Evolutionary conservation across 2,888 invertebrate genomes (phyloP).

Genomic region (Tuberolachnus salignus): DNA sequence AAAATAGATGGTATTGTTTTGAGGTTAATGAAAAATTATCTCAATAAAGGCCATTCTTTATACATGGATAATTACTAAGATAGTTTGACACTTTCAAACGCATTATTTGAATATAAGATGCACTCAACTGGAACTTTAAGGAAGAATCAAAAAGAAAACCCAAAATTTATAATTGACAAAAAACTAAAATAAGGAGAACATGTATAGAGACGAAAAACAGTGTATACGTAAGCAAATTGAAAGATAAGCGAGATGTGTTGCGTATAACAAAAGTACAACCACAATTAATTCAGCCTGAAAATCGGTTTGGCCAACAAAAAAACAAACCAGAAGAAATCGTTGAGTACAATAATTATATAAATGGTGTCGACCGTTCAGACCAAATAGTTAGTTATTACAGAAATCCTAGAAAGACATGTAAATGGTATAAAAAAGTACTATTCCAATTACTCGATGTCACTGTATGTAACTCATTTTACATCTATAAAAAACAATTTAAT

Average conservation of each 20-base stretch:
- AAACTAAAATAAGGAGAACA: slow-evolving; percentile 29
- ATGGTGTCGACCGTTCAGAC: too few relatives aligned
- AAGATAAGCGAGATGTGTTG: slow-evolving; percentile 2
- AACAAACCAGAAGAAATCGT: not conserved
- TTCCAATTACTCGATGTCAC: too few relatives aligned
- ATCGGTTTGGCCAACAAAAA: not conserved
- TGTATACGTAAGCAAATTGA: slow-evolving; percentile 33
- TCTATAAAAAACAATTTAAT: slow-evolving; percentile 14
- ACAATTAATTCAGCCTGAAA: not conserved
- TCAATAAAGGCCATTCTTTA: slow-evolving; percentile 23
- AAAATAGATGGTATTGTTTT: slow-evolving; percentile 30
- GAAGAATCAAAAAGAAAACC: slow-evolving; percentile 39
- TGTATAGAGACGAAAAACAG: slow-evolving; percentile 10
- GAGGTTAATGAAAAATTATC: slow-evolving; percentile 1
- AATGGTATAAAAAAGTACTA: too few relatives aligned
- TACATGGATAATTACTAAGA: slow-evolving; percentile 54
- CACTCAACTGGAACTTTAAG: slow-evolving; percentile 29
- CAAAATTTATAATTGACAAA: not conserved
- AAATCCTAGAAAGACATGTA: too few relatives aligned
- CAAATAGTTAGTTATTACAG: too few relatives aligned
- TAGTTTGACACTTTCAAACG: slow-evolving; percentile 36
- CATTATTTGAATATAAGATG: slow-evolving; percentile 20
- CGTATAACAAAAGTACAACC: slow-evolving; percentile 8
- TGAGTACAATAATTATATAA: slow-evolving; percentile 22
- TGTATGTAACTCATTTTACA: too few relatives aligned